These are phyloP conservation scores for Esox niger DNA, from an alignment of 2,113 vertebrate species.

Conservation along the genomic window DNA sequence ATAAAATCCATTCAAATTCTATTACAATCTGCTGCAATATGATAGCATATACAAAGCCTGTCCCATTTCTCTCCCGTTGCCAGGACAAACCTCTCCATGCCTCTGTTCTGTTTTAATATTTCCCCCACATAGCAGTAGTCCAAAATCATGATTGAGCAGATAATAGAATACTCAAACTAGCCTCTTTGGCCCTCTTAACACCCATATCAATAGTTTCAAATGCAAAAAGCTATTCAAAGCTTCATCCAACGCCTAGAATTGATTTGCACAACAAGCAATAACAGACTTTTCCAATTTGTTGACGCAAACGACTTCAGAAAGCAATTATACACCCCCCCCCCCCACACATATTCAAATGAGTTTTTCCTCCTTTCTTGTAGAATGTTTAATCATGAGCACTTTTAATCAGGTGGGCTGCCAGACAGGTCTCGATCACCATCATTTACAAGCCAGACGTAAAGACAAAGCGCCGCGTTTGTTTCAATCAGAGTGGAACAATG, in stretches of 20 bases:
- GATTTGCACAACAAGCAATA: constrained; percentile 8
- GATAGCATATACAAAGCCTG: not conserved
- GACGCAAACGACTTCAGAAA: constrained; percentile 1
- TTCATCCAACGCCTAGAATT: not conserved
- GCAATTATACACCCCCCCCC: not conserved
- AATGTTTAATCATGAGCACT: not conserved
- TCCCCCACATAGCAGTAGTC: not conserved
- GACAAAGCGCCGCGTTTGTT: not conserved
- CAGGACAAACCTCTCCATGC: not conserved
- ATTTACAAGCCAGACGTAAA: not conserved
- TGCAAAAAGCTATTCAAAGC: not conserved
- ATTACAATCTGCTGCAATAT: constrained; percentile 6
- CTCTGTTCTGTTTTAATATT: not conserved
- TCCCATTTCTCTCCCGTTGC: not conserved
- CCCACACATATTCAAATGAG: not conserved
- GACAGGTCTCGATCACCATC: not conserved
- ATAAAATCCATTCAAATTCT: constrained; percentile 15
- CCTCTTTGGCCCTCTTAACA: not conserved
- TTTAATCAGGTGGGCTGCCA: constrained; percentile 1
- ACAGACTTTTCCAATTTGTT: not conserved
- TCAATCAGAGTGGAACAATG: not conserved
- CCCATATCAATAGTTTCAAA: not conserved
- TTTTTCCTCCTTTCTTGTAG: not conserved
- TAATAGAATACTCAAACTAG: not conserved
- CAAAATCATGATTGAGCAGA: not conserved